Percentiles rank a stretch among this genome's conserved stretches.
Conservation (phyloP, 2,113 vertebrate species). For the Rynchops niger region DNA sequence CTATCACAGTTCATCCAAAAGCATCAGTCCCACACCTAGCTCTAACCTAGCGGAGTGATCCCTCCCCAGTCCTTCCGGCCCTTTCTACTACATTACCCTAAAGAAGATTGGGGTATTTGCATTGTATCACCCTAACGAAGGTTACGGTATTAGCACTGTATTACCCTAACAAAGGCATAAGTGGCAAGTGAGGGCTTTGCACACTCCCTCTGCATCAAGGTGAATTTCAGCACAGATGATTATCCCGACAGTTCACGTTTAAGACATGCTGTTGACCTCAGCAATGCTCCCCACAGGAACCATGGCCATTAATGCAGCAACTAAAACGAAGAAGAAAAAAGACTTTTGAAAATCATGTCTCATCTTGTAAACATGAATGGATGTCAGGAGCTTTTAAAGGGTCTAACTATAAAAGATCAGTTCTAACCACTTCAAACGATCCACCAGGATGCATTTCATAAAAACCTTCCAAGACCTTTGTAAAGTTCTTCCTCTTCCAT, state of each 20-base stretch:
- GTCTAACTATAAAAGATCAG: background rate
- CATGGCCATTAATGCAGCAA: background rate
- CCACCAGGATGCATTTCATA: background rate
- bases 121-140: background rate
- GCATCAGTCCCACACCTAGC: rapidly evolving
- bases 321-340: background rate
- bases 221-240: background rate
- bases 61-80: background rate
- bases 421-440: constrained; percentile 31
- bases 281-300: background rate
- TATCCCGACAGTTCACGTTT: background rate
- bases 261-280: background rate
- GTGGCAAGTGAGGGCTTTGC: background rate
- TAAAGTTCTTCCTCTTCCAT: background rate
- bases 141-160: too few relatives aligned
- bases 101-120: background rate
- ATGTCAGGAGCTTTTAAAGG: background rate
- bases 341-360: constrained; percentile 13
- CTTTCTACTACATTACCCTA: background rate
- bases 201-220: background rate
- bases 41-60: background rate
- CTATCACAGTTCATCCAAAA: background rate
- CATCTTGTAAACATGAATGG: constrained; percentile 20
- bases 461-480: constrained; percentile 20
- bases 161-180: background rate